Evolutionary conservation across 2,888 invertebrate genomes (phyloP).

Genomic region (Ypsolopha scabrella): DNA sequence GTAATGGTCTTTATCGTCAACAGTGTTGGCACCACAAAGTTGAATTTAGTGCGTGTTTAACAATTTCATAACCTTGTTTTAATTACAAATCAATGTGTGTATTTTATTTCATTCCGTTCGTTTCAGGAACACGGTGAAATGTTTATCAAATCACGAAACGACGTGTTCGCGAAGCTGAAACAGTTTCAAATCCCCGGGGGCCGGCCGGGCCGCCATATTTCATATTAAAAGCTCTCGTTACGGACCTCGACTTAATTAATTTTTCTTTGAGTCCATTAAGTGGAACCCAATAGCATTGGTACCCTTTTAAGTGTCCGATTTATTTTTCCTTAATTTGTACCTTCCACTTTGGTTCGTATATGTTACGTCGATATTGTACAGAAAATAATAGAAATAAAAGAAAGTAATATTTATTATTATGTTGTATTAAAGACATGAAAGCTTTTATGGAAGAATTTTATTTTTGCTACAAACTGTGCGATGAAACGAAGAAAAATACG

Average conservation of each 20-base stretch:
- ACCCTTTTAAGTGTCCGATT: not conserved
- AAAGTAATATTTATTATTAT: not conserved
- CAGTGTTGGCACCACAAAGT: no score
- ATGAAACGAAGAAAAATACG: no score
- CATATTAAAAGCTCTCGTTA: conserved; percentile 1
- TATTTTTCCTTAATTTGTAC: not conserved
- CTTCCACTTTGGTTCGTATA: not conserved
- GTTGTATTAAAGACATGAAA: no score
- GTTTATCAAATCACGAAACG: no score
- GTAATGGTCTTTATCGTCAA: no score
- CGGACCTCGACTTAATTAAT: not conserved
- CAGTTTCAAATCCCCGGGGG: not conserved
- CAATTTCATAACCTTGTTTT: no score
- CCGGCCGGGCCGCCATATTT: not conserved
- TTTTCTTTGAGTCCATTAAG: not conserved
- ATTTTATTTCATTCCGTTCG: no score
- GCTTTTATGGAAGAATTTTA: no score
- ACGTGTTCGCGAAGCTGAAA: not conserved
- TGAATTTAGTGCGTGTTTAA: no score
- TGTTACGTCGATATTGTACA: not conserved
- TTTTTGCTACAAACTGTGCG: no score
- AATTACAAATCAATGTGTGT: no score
- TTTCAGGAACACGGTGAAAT: no score
- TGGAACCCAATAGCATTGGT: not conserved
- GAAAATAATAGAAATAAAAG: not conserved